These are phyloP conservation scores for Pocillopora verrucosa DNA, from an alignment of 64 coral and sea anemone species.

Conservation along the genomic window DNA sequence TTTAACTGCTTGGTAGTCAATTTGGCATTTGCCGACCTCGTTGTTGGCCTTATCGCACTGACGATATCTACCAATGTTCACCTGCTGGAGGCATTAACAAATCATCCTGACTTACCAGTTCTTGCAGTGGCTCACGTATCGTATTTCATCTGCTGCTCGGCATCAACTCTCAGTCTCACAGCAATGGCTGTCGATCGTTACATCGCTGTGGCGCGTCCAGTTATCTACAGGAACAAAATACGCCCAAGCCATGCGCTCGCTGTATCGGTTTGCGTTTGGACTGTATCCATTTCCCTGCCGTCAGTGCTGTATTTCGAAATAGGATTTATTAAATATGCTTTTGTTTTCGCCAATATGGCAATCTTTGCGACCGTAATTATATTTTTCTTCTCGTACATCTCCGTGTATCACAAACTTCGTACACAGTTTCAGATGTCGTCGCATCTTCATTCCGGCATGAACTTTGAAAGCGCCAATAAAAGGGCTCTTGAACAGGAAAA, in stretches of 20 bases:
- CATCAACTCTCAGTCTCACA: slow-evolving; percentile 70
- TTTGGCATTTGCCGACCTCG: slow-evolving; percentile 61
- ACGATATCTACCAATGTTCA: slow-evolving; percentile 60
- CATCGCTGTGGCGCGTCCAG: slow-evolving; percentile 59
- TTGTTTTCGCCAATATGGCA: slow-evolving; percentile 83
- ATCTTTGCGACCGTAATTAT: slow-evolving; percentile 70
- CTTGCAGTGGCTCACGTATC: slow-evolving; percentile 33
- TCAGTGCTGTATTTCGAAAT: slow-evolving; percentile 58
- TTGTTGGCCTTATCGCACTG: slow-evolving; percentile 52
- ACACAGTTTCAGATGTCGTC: slow-evolving; percentile 34
- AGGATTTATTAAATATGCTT: slow-evolving; percentile 84
- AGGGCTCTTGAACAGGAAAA: slow-evolving; percentile 67
- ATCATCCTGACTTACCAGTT: neutral
- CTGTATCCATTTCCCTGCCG: slow-evolving; percentile 42
- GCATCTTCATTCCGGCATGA: slow-evolving; percentile 3
- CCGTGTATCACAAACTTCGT: slow-evolving; percentile 55
- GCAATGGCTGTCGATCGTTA: slow-evolving; percentile 75
- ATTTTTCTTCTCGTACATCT: slow-evolving; percentile 82
- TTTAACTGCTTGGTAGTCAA: slow-evolving; percentile 72
- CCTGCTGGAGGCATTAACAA: slow-evolving; percentile 27
- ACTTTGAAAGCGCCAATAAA: slow-evolving; percentile 34
- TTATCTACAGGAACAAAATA: slow-evolving; percentile 72
- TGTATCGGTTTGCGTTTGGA: slow-evolving; percentile 53
- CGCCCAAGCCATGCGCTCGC: slow-evolving; percentile 33
- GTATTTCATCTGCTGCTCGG: slow-evolving; percentile 88